Base-by-base conservation (phyloP, 2,113 vertebrate genomes). In the Puffinus mauretanicus region DNA sequence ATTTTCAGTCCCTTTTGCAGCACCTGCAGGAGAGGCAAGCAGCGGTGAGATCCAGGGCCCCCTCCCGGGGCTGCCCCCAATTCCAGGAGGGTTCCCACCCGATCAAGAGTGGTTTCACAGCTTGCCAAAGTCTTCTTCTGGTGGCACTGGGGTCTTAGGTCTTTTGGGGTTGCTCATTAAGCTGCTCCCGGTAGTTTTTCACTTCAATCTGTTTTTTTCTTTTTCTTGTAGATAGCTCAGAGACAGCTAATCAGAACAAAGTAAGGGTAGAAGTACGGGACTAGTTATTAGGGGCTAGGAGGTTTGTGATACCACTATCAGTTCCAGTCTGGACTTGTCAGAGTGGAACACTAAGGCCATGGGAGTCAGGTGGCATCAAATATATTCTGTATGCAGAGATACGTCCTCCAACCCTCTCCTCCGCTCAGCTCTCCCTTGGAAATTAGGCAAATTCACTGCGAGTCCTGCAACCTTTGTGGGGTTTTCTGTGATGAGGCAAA, bases 41-140 rank as follows among this genome's bases (percentile, higher is more conserved):
- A 25, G 29, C 2, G 6, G 27, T 10, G 54, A 92, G 36, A 70
- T 7, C 34, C 69, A 29, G 62, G 27, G 32, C 30, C 11, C 11
- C 11, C 8, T 88, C 51, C 30, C 0, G 0, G 21, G 29, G 32
- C 52, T 64, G 26, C 12, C 54, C 14, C 14, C 34, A 34, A 1
- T 52, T 79, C 92, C 65, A 44, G 47, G 32, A 47, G 30, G 57
- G 9, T 24, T 87, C 49, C 27, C 40, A 77, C 19, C 30, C 2
- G 1, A 6, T 70, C 86, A 80, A 7, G 32, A 88, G 34, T 6
- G 22, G 21, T 52, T 61, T 65, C 49, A 44, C 7, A 61, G 26
- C 34, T 75, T 60, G 8, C 20, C 19, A 47, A 67, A 77, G 20
- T 55, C 65, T 4, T 81, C 38, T 67, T 51, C 61, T 87, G 40